Evolutionary conservation across 2,113 vertebrate genomes (phyloP), one percentile per base, ranked within the genome.

Genomic region (Chamaetylas fuelleborni): DNA sequence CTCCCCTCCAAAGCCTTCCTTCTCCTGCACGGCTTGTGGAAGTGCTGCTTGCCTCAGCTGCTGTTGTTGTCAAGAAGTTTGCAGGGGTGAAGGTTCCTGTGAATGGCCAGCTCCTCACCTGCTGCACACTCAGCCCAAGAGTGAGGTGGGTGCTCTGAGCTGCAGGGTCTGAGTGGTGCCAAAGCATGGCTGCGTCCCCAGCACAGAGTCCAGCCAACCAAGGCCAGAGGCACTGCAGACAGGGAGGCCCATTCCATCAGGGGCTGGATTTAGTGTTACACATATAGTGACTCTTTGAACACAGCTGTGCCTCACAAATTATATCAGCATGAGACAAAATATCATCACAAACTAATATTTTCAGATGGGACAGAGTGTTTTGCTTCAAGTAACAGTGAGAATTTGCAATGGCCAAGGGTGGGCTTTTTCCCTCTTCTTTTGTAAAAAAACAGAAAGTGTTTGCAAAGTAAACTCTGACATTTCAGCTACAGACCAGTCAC

Each of bases 1-100:
- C 65, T 90, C 25, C 50, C 15, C 19, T 65, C 20, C 69, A 73
- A 83, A 73, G 51, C 26, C 36, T 36, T 57, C 43, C 54, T 72
- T 6, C 17, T 70, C 40, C 0, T 0, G 29, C 72, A 69, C 0
- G 8, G 43, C 48, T 67, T 0, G 0, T 34, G 42, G 61, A 81
- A 43, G 26, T 24, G n/a, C 64, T 5, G 3, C 34, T 77, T 9
- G 1, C 25, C 47, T 43, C 36, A 48, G 28, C 24, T 14, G 7
- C 64, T 65, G 50, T 5, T 42, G 36, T 42, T 50, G 33, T 31
- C 36, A 19, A 70, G 56, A 62, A 5, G 40, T 65, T 64, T 61
- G 36, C 25, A 40, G 45, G 45, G 13, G 6, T 48, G 38, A 40
- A 48, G 84, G 24, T 13, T 36, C 25, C 58, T 20, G 57, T 0